Evolutionary conservation across 2,113 vertebrate genomes (phyloP), one percentile per base, ranked within the genome.

Genomic region (Etheostoma cragini): DNA sequence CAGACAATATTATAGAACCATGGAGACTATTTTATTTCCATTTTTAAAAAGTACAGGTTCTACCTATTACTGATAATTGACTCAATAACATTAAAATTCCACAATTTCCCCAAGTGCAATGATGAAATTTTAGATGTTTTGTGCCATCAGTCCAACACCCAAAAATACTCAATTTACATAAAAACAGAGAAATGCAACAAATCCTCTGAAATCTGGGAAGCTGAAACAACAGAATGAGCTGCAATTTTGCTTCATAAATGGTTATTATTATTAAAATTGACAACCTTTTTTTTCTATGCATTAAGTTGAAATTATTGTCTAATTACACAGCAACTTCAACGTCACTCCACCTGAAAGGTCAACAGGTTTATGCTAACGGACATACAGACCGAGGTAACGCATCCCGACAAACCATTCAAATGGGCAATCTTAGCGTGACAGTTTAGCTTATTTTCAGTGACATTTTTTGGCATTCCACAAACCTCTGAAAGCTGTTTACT

Each of bases 401-500:
- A 10, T 42, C 10, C 10, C 2, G 30, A 30, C 30, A 30, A 30
- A 30, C 38, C 52, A 54, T 22, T 13, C 30, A 35, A 1, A 12
- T 35, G 30, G 15, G 0, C 3, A 7, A 17, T 50, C 7, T 35
- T 8, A 7, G 17, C 8, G 35, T 11, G 6, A 30, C 5, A 15
- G 54, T 15, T 45, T 1, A 42, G 10, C 38, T n/a, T 58, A 64
- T 69, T 52, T 5, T 6, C 50, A 60, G 21, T 22, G 2, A 52
- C 0, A 45, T 52, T 35, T 14, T 7, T 2, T 8, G 1, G 1
- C 1, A 2, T 61, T 13, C 30, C 26, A 87, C 95, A 80, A 82
- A 95, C 95, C 95, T 94, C 69, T 95, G 94, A 19, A 94, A 85
- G 71, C 92, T 95, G 87, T 83, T 84, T 1, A 78, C 75, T 0